Evolutionary conservation across 2,888 invertebrate genomes (phyloP), one percentile per base, ranked within the genome.

Genomic region (Rotaria socialis): DNA sequence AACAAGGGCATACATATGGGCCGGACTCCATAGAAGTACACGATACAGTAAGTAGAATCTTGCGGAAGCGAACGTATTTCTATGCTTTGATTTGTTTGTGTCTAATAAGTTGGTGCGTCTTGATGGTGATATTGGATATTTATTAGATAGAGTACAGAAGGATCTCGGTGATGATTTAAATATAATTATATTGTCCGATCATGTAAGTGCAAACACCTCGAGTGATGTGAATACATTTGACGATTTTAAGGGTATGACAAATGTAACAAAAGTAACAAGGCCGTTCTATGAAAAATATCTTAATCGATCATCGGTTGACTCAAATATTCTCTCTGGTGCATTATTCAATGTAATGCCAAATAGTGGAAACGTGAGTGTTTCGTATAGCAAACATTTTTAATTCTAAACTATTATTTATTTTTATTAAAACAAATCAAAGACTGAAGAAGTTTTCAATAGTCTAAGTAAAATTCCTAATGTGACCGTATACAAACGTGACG

Each of bases 1-100:
- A 75, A 47, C 75, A 75, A 47, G 75, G 75, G 2, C 75, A 75
- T 47, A 47, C 75, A 43, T 75, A 75, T n/a, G 75, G 75, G 43
- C 41, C 75, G 24, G 19, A 75, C 43, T 75, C 75, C 19, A 5
- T 1, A 24, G 75, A 75, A 75, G 75, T 75, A 22, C 75, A 11
- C 3, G 75, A 75, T 24, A 14, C 75, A 24, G 75, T 75, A 75
- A 43, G 75, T 24, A 43, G 8, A 75, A 75, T 16, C 16, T 52
- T 52, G 16, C 14, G 11, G 16, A 16, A 52, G 16, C 16, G 16
- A 16, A 52, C 16, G 11, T 16, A 52, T 52, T 16, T 67, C 11
- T 27, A 27, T 14, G 8, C 27, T 27, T 67, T 5, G 10, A 60
- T 60, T n/a, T 27, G n/a, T 67, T 14, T 67, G 24, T 43, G 2